phyloP scores from a whole-genome alignment of 2,797 vertebrate genomes.

The Oreortyx pictus region DNA sequence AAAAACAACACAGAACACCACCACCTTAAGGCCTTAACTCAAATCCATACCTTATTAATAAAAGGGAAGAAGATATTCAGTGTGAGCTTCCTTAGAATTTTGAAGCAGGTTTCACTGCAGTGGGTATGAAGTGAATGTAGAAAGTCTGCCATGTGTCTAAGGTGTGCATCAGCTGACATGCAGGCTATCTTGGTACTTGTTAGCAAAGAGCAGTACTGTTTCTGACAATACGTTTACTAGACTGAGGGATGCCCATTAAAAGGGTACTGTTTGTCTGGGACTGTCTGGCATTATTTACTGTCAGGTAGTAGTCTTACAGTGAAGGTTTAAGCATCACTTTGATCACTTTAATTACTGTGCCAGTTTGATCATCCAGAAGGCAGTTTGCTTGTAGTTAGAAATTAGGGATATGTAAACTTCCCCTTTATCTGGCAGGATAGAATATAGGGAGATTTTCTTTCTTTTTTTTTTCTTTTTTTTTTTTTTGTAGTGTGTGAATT shows the following conservation, averaged over 20 bases:
- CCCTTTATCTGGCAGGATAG: neutral
- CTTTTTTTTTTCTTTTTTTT: too few species aligned
- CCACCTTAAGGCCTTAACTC: rapidly evolving
- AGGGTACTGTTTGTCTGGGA: neutral
- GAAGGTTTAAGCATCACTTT: neutral
- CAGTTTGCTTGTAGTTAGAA: neutral
- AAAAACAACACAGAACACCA: neutral
- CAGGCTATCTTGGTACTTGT: neutral
- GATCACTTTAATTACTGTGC: neutral
- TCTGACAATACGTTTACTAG: neutral
- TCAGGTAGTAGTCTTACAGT: neutral
- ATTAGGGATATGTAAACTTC: neutral
- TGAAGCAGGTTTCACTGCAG: neutral
- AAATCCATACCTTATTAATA: neutral
- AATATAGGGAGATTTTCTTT: neutral
- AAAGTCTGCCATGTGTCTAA: rapidly evolving
- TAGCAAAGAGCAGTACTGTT: neutral
- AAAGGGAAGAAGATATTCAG: neutral
- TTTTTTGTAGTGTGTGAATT: neutral
- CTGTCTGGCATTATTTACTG: neutral
- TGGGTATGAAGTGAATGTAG: neutral
- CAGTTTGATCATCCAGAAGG: neutral
- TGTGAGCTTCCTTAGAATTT: neutral
- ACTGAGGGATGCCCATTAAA: neutral
- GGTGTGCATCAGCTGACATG: neutral